A percentile compares a stretch with the other conserved stretches of the same genome.
phyloP scores from a whole-genome alignment of 2,888 invertebrate species.

The Euplagia quadripunctaria region DNA sequence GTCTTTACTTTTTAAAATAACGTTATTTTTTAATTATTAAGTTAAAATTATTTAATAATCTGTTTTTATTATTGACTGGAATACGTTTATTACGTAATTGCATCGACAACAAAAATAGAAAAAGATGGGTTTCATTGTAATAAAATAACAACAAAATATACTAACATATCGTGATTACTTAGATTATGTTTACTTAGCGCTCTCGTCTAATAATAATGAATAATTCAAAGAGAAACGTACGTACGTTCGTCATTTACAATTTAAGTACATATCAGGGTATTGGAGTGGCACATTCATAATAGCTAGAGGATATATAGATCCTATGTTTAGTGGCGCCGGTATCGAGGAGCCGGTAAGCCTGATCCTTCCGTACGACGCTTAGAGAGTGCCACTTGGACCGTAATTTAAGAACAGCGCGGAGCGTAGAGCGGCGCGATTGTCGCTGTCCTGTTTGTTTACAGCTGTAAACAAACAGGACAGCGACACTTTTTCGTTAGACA shows the following conservation, averaged over 20 bases:
- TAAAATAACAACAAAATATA: constrained; percentile 19
- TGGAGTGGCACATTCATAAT: constrained; percentile 12
- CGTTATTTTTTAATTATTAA: too few species aligned
- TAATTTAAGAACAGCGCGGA: neutral
- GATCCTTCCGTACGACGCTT: neutral
- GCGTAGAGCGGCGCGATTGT: neutral
- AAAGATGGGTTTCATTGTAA: neutral
- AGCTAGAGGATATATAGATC: neutral
- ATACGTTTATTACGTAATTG: neutral
- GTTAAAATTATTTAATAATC: too few species aligned
- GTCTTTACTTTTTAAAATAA: too few species aligned
- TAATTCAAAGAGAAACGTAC: constrained; percentile 18
- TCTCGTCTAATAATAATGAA: constrained; percentile 21
- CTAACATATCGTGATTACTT: constrained; percentile 8
- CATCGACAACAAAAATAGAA: neutral
- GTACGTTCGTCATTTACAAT: constrained; percentile 24
- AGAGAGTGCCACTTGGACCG: neutral
- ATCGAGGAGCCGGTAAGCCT: neutral
- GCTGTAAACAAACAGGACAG: neutral
- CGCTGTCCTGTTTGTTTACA: too few species aligned
- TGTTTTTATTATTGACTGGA: neutral
- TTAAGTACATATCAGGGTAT: constrained; percentile 25
- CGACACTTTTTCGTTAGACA: too few species aligned
- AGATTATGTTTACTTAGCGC: constrained; percentile 16
- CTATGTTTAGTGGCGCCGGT: neutral